Conservation (phyloP, 2,797 vertebrate species). For the Sebastes steindachneri region DNA sequence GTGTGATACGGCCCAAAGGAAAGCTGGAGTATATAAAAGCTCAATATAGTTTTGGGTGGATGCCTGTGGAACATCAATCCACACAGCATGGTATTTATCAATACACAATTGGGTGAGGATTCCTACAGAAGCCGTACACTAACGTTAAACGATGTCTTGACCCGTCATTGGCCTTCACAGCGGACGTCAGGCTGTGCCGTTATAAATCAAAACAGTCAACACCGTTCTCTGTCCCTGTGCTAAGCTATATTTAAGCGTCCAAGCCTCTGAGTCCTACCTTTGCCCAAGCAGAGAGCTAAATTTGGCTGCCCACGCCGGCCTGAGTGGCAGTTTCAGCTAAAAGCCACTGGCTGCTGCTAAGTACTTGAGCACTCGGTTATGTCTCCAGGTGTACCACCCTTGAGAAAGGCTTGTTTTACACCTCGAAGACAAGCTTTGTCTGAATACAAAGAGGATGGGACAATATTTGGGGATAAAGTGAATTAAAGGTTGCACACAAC, state of each 20-base stretch:
- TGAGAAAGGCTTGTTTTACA: constrained; percentile 18
- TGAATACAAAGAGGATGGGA: neutral
- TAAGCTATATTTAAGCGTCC: neutral
- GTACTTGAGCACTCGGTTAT: neutral
- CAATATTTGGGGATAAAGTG: neutral
- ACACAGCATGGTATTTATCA: constrained; percentile 3
- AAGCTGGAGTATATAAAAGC: neutral
- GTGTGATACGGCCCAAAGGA: neutral
- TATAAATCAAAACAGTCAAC: constrained; percentile 15
- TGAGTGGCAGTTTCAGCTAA: constrained; percentile 32
- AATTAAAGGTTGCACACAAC: neutral
- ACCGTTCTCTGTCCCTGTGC: neutral
- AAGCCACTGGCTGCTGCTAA: constrained; percentile 33
- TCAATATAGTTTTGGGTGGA: neutral
- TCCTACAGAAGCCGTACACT: neutral
- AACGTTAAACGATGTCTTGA: constrained; percentile 13
- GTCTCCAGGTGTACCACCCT: constrained; percentile 3
- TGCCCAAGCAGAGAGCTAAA: constrained; percentile 11
- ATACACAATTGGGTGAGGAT: neutral
- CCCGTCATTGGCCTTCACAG: neutral
- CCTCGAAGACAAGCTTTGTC: neutral
- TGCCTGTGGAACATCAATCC: neutral
- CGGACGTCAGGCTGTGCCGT: neutral
- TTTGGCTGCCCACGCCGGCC: constrained; percentile 3
- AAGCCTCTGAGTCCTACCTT: neutral